A percentile compares a stretch with the other conserved stretches of the same genome.
Evolutionary conservation across 53 echinoderm and acorn worm genomes (phyloP).

Genomic region (Echinarachnius parma): DNA sequence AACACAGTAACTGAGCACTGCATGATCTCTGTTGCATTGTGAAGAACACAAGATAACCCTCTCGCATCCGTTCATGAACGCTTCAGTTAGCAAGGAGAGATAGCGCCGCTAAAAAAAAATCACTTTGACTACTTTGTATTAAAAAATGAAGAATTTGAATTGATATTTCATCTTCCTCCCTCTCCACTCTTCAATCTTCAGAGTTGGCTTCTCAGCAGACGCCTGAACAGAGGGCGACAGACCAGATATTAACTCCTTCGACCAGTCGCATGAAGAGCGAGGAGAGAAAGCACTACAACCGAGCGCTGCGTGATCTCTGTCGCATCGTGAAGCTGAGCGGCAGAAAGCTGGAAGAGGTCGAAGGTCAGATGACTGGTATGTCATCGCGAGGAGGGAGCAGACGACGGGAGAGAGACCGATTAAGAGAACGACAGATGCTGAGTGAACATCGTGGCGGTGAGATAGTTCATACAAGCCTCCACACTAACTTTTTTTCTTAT

Average conservation of each 20-base stretch:
- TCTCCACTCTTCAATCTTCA: too few relatives aligned
- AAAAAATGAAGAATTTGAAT: too few relatives aligned
- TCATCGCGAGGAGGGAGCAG: not conserved
- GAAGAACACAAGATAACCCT: too few relatives aligned
- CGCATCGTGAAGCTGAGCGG: conserved; percentile 69
- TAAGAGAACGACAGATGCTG: not conserved
- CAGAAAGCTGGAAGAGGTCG: conserved; percentile 49
- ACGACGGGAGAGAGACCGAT: not conserved
- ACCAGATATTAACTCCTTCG: not conserved
- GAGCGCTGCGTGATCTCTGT: conserved; percentile 80
- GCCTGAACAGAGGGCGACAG: conserved; percentile 27
- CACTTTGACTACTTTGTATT: too few relatives aligned
- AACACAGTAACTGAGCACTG: conserved; percentile 86
- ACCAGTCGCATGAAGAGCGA: conserved; percentile 48
- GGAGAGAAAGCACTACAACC: conserved; percentile 90
- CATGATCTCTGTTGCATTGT: conserved; percentile 80
- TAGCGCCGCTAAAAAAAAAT: too few relatives aligned
- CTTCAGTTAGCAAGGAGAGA: too few relatives aligned
- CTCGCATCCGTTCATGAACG: too few relatives aligned
- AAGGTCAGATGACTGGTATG: not conserved
- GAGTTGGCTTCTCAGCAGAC: conserved; percentile 19
- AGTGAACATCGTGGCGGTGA: too few relatives aligned
- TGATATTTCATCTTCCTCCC: too few relatives aligned
- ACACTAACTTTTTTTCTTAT: too few relatives aligned
- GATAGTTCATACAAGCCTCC: too few relatives aligned